Base-by-base conservation (phyloP, 2,113 vertebrate genomes). In the Hiodon tergisus region DNA sequence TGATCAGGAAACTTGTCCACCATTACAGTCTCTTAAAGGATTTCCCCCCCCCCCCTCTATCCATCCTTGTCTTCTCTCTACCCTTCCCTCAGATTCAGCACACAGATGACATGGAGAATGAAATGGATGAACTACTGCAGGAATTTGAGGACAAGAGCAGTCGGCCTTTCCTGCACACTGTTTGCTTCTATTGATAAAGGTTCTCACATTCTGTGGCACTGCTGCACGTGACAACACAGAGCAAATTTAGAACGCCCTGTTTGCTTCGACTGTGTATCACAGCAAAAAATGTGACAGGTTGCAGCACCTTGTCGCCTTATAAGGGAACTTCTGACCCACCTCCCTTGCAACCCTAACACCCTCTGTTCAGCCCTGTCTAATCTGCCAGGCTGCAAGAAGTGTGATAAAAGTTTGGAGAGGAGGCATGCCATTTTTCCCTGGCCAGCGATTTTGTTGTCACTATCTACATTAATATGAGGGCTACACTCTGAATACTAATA, bases 41-140 rank as follows among this genome's bases (percentile, higher is more conserved):
- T 13, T 0, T 52, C 63, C 63, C 5, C 16, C 71, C 48, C 3
- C 4, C 46, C 46, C 47, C 7, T 17, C 10, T 52, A 3, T 71
- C 31, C 3, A 8, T 71, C n/a, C 54, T 31, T 46, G 66, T 3
- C 47, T 67, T 51, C 14, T 73, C 65, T 75, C 76, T 31, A 3
- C 11, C 55, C 11, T 77, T 8, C 11, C 62, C 77, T 2, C 82
- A 99, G 97, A 98, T 99, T 81, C 96, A 98, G 87, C 96, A 97
- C 87, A 98, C 96, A 0, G 97, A 99, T 58, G 97, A 99, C 82
- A 98, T 99, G 97, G 97, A 99, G 85, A 98, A 98, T 6, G 97
- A 99, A 86, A 98, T 99, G 0, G 97, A 99, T 0, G 97, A 99
- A 83, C 93, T 99, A 71, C 87, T 99, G 79, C 97, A 99, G 82